Base-by-base conservation (phyloP, 1,140 invertebrate species). In the Heliconius hewitsoni region DNA sequence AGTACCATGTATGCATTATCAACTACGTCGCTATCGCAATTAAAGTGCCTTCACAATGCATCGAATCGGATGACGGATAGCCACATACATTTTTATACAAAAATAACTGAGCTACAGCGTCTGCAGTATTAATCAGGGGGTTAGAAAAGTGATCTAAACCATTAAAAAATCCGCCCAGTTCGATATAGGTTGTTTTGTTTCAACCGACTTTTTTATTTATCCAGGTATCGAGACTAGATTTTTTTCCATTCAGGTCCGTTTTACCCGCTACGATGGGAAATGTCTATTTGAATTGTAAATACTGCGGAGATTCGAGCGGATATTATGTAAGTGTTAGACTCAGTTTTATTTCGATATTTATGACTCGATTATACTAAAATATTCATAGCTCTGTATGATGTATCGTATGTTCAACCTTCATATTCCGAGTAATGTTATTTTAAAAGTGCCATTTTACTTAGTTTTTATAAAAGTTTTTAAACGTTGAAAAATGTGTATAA, bases 281-380 rank as follows among this genome's bases (percentile, higher is more conserved):
- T 74, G 60, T 75, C 78, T 79, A 71, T 70, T 74, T 74, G 73
- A 71, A 74, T 79, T 79, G 73, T 74, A 79, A 75, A 75, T 27
- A 72, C 39, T 71, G 46, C 39, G 70, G 70, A 30, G 42, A 46
- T 77, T 72, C 71, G 34, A 72, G 71, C 71, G 71, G 71, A 72
- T 72, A 72, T 72, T 72, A 72, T 72, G 37, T 72, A 72, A 72
- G 71, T 72, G 71, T 72, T 72, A 72, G 71, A 72, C 71, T 72
- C 37, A 42, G 71, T 72, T 72, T 72, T 72, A 72, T 72, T 72
- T 72, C 71, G 71, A 72, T 72, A 72, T 72, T 72, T 72, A 72
- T 72, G 71, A 42, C 30, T 37, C 37, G 71, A 72, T 72, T 72
- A 72, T 72, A 72, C 71, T 72, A 72, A 72, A 39, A 39, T 72